These are phyloP conservation scores for Griposia aprilina DNA, from an alignment of 2,888 invertebrate species.

Conservation along the genomic window DNA sequence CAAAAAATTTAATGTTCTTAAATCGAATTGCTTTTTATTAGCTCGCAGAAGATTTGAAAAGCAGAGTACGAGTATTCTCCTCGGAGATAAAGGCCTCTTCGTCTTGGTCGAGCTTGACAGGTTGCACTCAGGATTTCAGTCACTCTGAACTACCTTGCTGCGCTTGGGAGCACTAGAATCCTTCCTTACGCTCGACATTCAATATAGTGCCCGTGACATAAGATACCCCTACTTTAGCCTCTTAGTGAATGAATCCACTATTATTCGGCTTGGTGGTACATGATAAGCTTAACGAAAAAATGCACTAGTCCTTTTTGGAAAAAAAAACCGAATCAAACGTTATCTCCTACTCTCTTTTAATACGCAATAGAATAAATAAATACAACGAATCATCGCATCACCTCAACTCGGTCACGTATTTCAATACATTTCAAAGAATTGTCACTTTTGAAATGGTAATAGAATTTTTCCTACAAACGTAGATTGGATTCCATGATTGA, in stretches of 20 bases:
- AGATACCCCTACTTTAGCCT: neutral
- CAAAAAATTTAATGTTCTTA: too few relatives aligned
- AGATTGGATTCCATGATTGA: constrained; percentile 58
- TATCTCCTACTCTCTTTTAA: neutral
- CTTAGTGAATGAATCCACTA: too few relatives aligned
- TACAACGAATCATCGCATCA: neutral
- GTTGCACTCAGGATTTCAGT: neutral
- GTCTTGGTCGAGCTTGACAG: neutral
- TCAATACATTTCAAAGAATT: constrained; percentile 18
- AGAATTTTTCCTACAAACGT: constrained; percentile 43
- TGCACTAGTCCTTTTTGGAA: neutral
- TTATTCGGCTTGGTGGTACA: neutral
- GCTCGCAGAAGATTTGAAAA: too few relatives aligned
- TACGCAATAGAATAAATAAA: neutral
- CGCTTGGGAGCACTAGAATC: neutral
- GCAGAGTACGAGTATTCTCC: too few relatives aligned
- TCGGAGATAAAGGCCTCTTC: too few relatives aligned
- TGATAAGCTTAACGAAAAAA: neutral
- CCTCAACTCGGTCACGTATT: neutral
- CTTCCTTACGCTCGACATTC: too few relatives aligned
- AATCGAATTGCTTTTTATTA: too few relatives aligned
- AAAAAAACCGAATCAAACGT: neutral
- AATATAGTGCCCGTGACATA: neutral
- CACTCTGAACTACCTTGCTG: neutral
- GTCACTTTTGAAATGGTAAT: constrained; percentile 33